Percentiles rank a stretch among this genome's conserved stretches.
Conservation (phyloP, 2,797 vertebrate genomes). For the Ciconia nigra region DNA sequence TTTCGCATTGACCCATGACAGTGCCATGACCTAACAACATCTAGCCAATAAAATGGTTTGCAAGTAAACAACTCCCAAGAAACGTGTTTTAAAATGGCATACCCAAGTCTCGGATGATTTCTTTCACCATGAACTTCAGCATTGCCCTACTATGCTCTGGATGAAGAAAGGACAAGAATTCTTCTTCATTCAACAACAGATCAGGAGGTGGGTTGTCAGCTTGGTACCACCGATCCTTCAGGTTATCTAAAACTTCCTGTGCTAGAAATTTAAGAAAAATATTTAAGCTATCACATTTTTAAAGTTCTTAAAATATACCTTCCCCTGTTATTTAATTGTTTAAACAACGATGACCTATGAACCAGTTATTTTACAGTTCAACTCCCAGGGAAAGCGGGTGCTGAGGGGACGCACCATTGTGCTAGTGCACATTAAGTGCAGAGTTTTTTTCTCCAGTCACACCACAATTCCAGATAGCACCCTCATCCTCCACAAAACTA, state of each 20-base stretch:
- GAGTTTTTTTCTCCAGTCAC: neutral
- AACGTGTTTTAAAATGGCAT: neutral
- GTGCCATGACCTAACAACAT: neutral
- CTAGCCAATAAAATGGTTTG: neutral
- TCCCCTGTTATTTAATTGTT: neutral
- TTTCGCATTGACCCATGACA: neutral
- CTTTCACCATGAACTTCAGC: slow-evolving; percentile 97
- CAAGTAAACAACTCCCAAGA: neutral
- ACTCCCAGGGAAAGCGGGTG: neutral
- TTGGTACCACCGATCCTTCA: slow-evolving; percentile 97
- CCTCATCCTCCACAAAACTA: neutral
- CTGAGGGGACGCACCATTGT: neutral
- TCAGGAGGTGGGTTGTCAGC: slow-evolving; percentile 91
- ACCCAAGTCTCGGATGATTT: slow-evolving; percentile 94
- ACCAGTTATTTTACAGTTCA: neutral
- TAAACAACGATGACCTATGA: neutral
- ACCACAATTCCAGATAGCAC: neutral
- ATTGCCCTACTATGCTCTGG: slow-evolving; percentile 95
- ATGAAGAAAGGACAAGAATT: slow-evolving; percentile 95
- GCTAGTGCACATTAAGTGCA: too few relatives aligned
- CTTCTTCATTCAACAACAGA: slow-evolving; percentile 88
- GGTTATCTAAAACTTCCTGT: slow-evolving; percentile 94
- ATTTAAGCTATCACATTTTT: neutral
- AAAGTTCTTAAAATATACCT: neutral
- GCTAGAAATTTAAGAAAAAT: slow-evolving; percentile 73